A percentile compares a stretch with the other conserved stretches of the same genome.
These are phyloP conservation scores for Garrulus glandarius DNA, from an alignment of 2,797 vertebrate species.

Conservation along the genomic window DNA sequence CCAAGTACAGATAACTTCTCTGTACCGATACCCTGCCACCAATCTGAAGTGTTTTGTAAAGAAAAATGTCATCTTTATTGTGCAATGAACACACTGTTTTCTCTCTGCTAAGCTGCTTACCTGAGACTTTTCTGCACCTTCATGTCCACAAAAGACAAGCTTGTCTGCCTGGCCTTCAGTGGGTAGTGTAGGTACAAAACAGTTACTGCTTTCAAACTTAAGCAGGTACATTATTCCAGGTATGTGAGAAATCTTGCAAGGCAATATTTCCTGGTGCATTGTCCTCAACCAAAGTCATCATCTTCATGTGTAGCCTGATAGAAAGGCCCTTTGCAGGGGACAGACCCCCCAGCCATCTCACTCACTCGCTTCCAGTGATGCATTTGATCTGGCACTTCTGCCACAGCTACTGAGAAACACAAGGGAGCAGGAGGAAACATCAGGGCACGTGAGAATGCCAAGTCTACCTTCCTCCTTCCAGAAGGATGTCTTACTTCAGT, in stretches of 20 bases:
- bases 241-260: neutral
- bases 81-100: neutral
- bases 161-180: neutral
- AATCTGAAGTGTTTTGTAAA: neutral
- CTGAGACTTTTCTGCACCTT: neutral
- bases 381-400: neutral
- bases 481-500: neutral
- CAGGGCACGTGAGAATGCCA: neutral
- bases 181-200: neutral
- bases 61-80: neutral
- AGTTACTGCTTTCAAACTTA: neutral
- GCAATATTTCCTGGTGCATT: neutral
- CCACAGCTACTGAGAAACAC: neutral
- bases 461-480: neutral
- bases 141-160: neutral
- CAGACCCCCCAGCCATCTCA: neutral
- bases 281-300: neutral
- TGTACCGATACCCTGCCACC: neutral
- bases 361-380: rapidly evolving
- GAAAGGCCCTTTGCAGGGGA: neutral
- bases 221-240: neutral
- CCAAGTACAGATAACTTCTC: neutral
- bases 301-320: neutral
- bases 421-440: neutral
- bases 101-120: neutral